Conservation (phyloP, 2,888 invertebrate species). For the Epirrita christyi region DNA sequence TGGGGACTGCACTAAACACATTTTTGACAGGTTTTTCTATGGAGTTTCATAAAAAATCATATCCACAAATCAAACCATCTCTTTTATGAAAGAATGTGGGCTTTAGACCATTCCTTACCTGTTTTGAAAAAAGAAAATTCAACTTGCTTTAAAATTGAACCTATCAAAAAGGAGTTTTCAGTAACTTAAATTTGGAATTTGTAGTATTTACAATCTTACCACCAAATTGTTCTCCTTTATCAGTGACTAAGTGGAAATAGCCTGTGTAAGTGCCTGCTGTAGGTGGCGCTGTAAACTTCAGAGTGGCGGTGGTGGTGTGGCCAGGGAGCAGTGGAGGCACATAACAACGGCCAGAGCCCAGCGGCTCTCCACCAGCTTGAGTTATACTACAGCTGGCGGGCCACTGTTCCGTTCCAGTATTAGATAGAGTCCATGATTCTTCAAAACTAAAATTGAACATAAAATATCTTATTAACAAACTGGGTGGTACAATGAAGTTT, state of each 20-base stretch:
- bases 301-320: constrained; percentile 89
- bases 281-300: constrained; percentile 92
- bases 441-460: constrained; percentile 86
- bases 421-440: constrained; percentile 95
- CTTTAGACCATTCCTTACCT: too few relatives aligned
- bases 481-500: background rate
- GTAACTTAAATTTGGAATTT: background rate
- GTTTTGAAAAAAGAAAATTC: too few relatives aligned
- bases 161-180: too few relatives aligned
- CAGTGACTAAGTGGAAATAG: constrained; percentile 95
- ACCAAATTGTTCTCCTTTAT: constrained; percentile 96
- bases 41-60: too few relatives aligned
- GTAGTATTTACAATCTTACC: constrained; percentile 81
- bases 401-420: constrained; percentile 95
- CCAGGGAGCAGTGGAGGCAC: constrained; percentile 91
- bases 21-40: too few relatives aligned
- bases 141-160: too few relatives aligned
- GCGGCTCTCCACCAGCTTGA: constrained; percentile 87
- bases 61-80: too few relatives aligned
- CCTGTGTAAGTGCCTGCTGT: constrained; percentile 91
- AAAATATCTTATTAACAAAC: background rate
- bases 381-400: constrained; percentile 92
- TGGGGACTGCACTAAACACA: too few relatives aligned
- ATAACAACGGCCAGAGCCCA: constrained; percentile 80
- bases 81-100: too few relatives aligned